Conservation (phyloP, 2,113 vertebrate species). For the Lates calcarifer region DNA sequence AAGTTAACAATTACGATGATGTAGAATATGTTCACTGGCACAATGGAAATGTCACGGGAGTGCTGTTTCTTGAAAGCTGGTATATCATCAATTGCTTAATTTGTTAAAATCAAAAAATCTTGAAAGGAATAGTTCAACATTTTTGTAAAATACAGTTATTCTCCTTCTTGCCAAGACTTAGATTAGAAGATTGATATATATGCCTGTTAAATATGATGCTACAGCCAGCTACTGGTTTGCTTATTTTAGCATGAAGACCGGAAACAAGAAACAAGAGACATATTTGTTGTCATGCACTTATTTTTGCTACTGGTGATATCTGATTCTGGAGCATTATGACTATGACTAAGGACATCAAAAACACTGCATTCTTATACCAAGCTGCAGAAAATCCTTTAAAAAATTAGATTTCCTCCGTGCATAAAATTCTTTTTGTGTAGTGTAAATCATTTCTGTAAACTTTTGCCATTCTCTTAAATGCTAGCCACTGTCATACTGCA, state of each 20-base stretch:
- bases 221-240: too few species aligned
- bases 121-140: too few species aligned
- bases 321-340: neutral
- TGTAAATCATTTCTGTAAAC: neutral
- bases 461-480: neutral
- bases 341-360: neutral
- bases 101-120: too few species aligned
- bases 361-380: neutral
- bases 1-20: neutral
- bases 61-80: neutral
- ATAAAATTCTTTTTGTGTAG: neutral
- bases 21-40: too few species aligned
- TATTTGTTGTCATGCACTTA: neutral
- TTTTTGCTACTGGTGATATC: neutral
- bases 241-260: too few species aligned
- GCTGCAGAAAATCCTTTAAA: neutral
- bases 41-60: too few species aligned
- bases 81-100: neutral
- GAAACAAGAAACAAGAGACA: neutral
- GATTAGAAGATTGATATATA: too few species aligned
- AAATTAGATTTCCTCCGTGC: neutral
- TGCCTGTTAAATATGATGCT: too few species aligned
- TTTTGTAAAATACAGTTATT: too few species aligned
- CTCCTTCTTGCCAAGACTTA: too few species aligned
- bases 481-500: neutral